phyloP scores from a whole-genome alignment of 2,888 invertebrate genomes.

The Aricia artaxerxes region DNA sequence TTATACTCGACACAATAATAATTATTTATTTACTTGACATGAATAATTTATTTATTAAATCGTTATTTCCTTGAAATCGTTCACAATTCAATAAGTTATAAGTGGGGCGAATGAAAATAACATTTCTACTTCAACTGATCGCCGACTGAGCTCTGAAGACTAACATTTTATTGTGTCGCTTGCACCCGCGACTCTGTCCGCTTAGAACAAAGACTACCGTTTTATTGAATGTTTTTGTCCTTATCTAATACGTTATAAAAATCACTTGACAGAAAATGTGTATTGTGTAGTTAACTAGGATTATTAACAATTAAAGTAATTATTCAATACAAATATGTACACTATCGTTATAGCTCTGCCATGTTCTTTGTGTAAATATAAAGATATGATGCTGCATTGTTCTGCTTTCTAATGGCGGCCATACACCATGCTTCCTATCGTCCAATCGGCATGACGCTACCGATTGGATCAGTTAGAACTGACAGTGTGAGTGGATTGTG shows the following conservation, averaged over 20 bases:
- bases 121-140: not conserved
- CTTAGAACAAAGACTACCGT: not conserved
- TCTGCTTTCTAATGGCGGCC: no score
- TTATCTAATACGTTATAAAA: not conserved
- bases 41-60: constrained; percentile 11
- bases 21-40: not conserved
- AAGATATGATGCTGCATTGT: no score
- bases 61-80: not conserved
- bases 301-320: not conserved
- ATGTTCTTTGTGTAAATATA: no score
- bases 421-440: no score
- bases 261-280: not conserved
- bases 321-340: not conserved
- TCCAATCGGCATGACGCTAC: no score
- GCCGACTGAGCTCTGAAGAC: not conserved
- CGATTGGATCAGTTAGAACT: no score
- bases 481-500: no score
- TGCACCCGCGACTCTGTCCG: not conserved
- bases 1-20: not conserved
- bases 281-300: not conserved
- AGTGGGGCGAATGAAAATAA: constrained; percentile 10
- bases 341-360: no score
- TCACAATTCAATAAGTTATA: constrained; percentile 11
- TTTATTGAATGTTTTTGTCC: not conserved
- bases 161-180: not conserved